Evolutionary conservation across 1,140 invertebrate species (phyloP).

Genomic region (Aplysia californica): DNA sequence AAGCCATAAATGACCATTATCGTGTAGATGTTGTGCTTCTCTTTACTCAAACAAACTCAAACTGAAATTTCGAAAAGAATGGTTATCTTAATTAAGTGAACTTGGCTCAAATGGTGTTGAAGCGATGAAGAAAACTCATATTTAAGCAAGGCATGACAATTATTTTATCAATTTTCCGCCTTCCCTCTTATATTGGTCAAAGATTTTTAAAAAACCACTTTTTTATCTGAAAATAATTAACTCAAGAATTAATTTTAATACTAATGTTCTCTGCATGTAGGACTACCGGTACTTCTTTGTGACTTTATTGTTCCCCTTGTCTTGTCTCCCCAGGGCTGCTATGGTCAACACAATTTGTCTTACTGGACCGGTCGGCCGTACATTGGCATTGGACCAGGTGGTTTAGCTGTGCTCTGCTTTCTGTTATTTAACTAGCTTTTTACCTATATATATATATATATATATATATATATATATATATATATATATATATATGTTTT

Average conservation of each 20-base stretch:
- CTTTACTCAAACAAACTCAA: too few species aligned
- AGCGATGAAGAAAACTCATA: too few species aligned
- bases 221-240: too few species aligned
- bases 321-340: constrained; percentile 32
- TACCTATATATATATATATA: neutral
- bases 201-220: neutral
- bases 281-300: neutral
- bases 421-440: too few species aligned
- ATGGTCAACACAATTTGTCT: constrained; percentile 55
- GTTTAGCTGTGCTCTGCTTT: neutral
- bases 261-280: neutral
- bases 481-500: neutral
- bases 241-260: neutral
- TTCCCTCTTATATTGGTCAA: neutral
- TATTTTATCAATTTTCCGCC: too few species aligned
- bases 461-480: too few species aligned
- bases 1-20: too few species aligned
- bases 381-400: constrained; percentile 62
- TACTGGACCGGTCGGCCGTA: constrained; percentile 63
- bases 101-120: too few species aligned
- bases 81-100: too few species aligned
- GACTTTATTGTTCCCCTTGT: neutral
- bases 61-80: too few species aligned
- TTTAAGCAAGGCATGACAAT: too few species aligned
- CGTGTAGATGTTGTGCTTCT: too few species aligned